Base-by-base conservation (phyloP, 1,140 invertebrate species). In the Reticulitermes speratus region DNA sequence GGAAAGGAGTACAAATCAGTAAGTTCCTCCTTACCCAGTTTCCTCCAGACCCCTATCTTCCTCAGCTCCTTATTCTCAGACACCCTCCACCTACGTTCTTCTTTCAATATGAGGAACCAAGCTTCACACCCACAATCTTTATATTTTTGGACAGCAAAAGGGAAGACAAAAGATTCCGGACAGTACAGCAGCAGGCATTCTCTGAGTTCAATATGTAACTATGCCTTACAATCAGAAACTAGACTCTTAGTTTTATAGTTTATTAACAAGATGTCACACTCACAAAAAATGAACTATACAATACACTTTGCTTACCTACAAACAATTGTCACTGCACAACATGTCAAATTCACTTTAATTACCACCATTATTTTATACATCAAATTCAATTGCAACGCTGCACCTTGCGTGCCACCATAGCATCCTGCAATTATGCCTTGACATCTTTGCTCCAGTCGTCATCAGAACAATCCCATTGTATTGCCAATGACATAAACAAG, bases 221-320 rank as follows among this genome's bases (percentile, higher is more conserved):
- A 59, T 59, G 7, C 2, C n/a, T n/a, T 11, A 30, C n/a, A 75
- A n/a, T 75, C 0, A 75, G n/a, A 30, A 75, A 75, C 25, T 11
- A 75, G 65, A 25, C 25, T 30, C 5, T 30, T 75, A 75, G 14
- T 75, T 75, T 75, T 75, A 75, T 75, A 30, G 25, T 75, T 75
- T 75, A 75, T 75, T 75, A 75, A 75, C 65, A 75, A 75, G 65
- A n/a, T 75, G n/a, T 75, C 65, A 75, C 65, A 75, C 65, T 75
- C 65, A 75, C 25, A 75, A 30, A 75, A 30, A 75, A 75, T 30
- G 65, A 75, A 75, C 65, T 75, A 75, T 75, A 75, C 65, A 75
- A 75, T 75, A 75, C 65, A 30, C 14, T 30, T 75, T 16, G n/a
- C n/a, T 75, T 75, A 75, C 65, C 65, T 75, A 75, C 65, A 65